These are phyloP conservation scores for Petrophora chlorosata DNA, from an alignment of 2,888 invertebrate genomes.

Conservation along the genomic window DNA sequence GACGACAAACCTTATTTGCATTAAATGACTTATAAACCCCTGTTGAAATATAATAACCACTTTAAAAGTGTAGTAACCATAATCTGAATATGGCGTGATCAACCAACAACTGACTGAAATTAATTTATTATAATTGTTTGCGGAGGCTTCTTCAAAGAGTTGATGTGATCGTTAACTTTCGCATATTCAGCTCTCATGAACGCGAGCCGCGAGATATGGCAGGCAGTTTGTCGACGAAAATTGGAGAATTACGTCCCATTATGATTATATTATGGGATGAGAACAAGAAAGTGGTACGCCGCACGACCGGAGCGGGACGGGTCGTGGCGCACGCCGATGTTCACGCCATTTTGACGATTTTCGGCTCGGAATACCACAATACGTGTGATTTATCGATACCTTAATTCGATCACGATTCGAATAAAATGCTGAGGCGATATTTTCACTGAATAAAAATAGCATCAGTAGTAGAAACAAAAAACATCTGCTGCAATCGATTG, in stretches of 20 bases:
- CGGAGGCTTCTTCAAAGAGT: constrained; percentile 46
- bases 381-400: constrained; percentile 22
- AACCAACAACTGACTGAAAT: constrained; percentile 13
- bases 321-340: constrained; percentile 56
- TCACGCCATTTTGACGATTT: constrained; percentile 60
- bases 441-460: constrained; percentile 32
- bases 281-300: constrained; percentile 69
- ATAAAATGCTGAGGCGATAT: constrained; percentile 21
- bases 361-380: constrained; percentile 33
- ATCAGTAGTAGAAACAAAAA: constrained; percentile 26
- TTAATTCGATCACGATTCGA: constrained; percentile 29
- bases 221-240: constrained; percentile 62
- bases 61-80: neutral
- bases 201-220: constrained; percentile 59
- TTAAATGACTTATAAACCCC: neutral
- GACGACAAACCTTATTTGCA: neutral
- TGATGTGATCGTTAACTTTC: constrained; percentile 52
- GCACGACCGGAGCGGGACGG: constrained; percentile 52
- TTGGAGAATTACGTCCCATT: constrained; percentile 74
- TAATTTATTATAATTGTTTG: constrained; percentile 40
- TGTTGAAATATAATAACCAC: neutral
- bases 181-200: constrained; percentile 51
- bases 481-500: constrained; percentile 37
- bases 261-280: constrained; percentile 67
- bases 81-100: neutral